Evolutionary conservation across 2,797 vertebrate genomes (phyloP).

Genomic region (Aphelocoma californica): DNA sequence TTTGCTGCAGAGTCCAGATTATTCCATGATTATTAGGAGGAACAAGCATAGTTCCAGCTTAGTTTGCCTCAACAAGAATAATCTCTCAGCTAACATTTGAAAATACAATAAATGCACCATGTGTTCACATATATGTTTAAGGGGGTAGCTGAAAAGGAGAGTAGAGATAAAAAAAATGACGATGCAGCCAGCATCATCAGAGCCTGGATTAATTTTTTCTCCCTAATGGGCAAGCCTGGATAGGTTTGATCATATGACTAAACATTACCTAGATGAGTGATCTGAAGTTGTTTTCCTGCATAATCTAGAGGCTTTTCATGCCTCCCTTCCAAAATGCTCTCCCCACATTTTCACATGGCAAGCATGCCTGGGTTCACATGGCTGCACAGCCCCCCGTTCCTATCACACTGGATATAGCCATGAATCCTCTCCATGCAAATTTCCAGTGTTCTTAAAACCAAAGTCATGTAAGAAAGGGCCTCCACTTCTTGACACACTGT

Average conservation of each 20-base stretch:
- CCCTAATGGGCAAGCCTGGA: neutral
- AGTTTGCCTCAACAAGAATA: neutral
- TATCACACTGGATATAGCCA: accelerated
- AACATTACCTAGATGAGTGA: neutral
- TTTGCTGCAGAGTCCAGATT: neutral
- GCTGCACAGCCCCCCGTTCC: neutral
- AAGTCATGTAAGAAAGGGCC: neutral
- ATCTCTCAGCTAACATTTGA: neutral
- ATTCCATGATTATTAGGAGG: neutral
- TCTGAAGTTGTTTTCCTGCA: neutral
- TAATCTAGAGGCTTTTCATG: neutral
- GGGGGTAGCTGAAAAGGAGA: neutral
- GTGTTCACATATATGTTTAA: neutral
- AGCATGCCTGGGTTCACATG: neutral
- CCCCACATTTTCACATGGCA: accelerated
- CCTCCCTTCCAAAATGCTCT: neutral
- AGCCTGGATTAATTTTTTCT: neutral
- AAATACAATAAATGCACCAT: neutral
- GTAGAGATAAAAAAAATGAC: neutral
- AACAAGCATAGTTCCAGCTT: neutral
- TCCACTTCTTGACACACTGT: neutral
- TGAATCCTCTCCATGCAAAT: neutral
- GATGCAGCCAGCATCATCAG: accelerated
- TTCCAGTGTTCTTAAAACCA: neutral
- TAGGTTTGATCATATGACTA: neutral